Percentiles rank a stretch among this genome's conserved stretches.
Evolutionary conservation across 1,140 invertebrate genomes (phyloP).

Genomic region (Anastrepha obliqua): DNA sequence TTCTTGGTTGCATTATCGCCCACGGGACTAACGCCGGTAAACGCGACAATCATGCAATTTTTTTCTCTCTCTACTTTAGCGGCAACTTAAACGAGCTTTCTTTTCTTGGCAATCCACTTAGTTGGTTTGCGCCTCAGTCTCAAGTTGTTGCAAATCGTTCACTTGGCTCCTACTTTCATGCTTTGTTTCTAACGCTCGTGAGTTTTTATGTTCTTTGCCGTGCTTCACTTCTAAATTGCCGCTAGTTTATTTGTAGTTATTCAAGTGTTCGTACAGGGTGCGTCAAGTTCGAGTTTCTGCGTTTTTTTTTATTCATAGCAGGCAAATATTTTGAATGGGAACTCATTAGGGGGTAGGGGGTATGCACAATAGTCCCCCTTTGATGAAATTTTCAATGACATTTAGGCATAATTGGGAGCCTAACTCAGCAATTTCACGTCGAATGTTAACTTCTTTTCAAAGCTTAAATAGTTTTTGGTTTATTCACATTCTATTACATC

Average conservation of each 20-base stretch:
- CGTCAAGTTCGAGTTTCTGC: background rate
- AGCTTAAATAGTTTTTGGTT: too few species aligned
- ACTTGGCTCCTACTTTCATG: constrained; percentile 12
- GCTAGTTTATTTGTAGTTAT: background rate
- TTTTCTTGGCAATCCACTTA: constrained; percentile 22
- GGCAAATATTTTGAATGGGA: too few species aligned
- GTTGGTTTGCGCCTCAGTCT: constrained; percentile 22
- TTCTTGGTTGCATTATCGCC: background rate
- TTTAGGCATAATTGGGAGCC: too few species aligned
- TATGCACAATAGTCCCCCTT: too few species aligned
- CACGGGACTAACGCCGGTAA: background rate
- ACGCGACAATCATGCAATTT: constrained; percentile 14
- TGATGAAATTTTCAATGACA: too few species aligned
- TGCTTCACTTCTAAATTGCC: background rate
- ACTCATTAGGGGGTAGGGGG: too few species aligned
- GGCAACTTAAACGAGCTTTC: background rate
- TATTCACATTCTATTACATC: too few species aligned
- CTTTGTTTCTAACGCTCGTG: background rate
- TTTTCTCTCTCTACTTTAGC: background rate
- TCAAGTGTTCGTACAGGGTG: too few species aligned
- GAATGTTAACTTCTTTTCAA: too few species aligned
- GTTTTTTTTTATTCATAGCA: background rate
- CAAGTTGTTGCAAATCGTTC: constrained; percentile 16
- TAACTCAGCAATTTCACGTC: too few species aligned
- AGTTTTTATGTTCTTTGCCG: background rate